Conservation (phyloP, 2,113 vertebrate genomes). For the Scomber japonicus region DNA sequence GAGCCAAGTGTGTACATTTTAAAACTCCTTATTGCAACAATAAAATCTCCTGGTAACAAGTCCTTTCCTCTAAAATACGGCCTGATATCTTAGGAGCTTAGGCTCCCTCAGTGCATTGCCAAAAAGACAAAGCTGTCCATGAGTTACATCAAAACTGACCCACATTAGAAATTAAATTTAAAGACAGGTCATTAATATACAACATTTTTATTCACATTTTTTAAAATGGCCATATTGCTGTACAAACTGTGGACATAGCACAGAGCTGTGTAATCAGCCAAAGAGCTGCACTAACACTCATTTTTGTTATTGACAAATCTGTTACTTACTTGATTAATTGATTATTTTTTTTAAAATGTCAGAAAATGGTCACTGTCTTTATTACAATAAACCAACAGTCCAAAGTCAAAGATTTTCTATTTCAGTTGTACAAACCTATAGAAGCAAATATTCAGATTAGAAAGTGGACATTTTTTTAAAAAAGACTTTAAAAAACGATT, state of each 20-base stretch:
- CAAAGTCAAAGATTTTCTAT: no score
- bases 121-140: neutral
- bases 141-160: neutral
- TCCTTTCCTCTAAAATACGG: neutral
- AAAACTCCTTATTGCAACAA: constrained; percentile 10
- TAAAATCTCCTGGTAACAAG: neutral
- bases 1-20: neutral
- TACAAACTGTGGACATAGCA: neutral
- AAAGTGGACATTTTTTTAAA: no score
- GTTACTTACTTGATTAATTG: no score
- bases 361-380: no score
- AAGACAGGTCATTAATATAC: neutral
- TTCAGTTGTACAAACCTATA: no score
- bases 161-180: neutral
- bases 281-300: neutral
- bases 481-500: no score
- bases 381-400: no score
- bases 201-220: neutral
- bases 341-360: no score
- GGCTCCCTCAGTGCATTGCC: neutral
- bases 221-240: neutral
- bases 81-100: neutral
- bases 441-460: no score
- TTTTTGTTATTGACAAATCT: no score
- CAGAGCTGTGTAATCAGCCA: neutral